A percentile compares a stretch with the other conserved stretches of the same genome.
These are phyloP conservation scores for Rotaria sp. DNA, from an alignment of 2,888 invertebrate genomes.

Conservation along the genomic window DNA sequence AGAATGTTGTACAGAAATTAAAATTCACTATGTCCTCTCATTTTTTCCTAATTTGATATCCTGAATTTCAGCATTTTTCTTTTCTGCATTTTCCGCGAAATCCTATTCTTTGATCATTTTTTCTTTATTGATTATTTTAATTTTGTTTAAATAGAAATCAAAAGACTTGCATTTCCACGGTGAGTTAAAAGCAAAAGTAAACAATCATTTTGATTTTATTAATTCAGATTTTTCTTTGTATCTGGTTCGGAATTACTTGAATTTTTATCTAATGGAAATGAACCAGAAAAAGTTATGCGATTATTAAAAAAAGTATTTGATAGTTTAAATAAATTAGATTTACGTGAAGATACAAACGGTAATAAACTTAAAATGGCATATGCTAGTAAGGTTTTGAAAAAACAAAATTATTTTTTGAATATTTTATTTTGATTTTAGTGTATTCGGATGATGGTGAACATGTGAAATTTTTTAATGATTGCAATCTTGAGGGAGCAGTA, in stretches of 20 bases:
- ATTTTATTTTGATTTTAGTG: constrained; percentile 28
- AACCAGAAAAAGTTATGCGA: constrained; percentile 62
- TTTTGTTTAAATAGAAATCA: constrained; percentile 66
- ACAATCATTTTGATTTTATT: not conserved
- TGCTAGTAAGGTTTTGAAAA: constrained; percentile 49
- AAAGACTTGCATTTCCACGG: constrained; percentile 80
- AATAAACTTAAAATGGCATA: constrained; percentile 32
- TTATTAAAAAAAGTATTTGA: constrained; percentile 38
- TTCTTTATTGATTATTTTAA: not conserved
- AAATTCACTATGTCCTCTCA: no score
- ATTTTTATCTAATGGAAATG: constrained; percentile 87
- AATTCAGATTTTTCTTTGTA: constrained; percentile 78
- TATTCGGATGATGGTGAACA: constrained; percentile 42
- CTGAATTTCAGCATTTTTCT: no score
- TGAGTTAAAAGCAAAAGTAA: not conserved
- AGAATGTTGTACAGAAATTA: no score
- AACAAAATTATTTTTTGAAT: not conserved
- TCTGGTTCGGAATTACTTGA: constrained; percentile 89
- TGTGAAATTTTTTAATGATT: constrained; percentile 41
- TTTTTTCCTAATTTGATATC: no score
- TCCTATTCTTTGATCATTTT: not conserved
- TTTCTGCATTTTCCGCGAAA: no score
- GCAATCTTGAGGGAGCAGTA: constrained; percentile 42
- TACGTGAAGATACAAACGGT: constrained; percentile 27
- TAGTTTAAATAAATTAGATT: constrained; percentile 10